Conservation (phyloP, 2,113 vertebrate genomes). For the Benitochromis conjunctus region DNA sequence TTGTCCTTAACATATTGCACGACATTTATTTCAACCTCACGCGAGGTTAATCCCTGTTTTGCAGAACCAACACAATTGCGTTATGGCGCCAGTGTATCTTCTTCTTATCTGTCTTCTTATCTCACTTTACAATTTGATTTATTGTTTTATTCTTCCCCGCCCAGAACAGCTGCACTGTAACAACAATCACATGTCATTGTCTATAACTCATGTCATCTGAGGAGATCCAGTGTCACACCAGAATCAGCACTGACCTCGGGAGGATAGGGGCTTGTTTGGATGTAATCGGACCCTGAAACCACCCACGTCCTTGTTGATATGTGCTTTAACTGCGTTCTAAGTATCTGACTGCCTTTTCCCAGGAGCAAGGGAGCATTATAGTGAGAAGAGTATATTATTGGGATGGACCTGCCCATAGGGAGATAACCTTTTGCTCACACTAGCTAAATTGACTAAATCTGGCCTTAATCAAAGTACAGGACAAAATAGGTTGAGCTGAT, state of each 20-base stretch:
- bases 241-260: background rate
- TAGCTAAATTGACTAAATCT: background rate
- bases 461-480: background rate
- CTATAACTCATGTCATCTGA: conserved; percentile 45
- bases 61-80: background rate
- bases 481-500: background rate
- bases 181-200: conserved; percentile 49
- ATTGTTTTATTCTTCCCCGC: conserved; percentile 4
- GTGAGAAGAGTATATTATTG: background rate
- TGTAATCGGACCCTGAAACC: conserved; percentile 24
- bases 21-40: background rate
- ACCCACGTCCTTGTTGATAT: conserved; percentile 13
- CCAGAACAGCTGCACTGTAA: conserved; percentile 31
- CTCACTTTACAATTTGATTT: conserved; percentile 29
- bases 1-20: background rate
- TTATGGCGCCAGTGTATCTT: background rate
- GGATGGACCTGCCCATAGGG: background rate
- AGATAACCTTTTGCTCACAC: background rate
- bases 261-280: conserved; percentile 25
- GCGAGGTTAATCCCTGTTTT: background rate
- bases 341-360: background rate
- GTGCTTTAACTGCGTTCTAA: background rate
- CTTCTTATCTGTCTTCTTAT: conserved; percentile 8
- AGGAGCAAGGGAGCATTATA: background rate
- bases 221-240: conserved; percentile 35